Evolutionary conservation across 2,888 invertebrate species (phyloP).

Genomic region (Calameuta idolon): DNA sequence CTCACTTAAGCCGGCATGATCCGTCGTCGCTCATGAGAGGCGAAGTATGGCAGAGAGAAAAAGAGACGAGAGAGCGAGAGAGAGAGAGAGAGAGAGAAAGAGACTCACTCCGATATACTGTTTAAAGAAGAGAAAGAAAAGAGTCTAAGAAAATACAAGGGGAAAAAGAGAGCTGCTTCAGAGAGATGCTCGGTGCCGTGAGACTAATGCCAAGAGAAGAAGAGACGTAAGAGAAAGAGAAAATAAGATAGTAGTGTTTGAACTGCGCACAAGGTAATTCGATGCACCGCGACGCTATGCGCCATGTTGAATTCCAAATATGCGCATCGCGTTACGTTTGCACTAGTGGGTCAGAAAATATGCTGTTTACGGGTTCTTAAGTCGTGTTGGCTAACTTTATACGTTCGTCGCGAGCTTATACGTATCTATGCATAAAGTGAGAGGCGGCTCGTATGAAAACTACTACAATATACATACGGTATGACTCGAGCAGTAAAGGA

Average conservation of each 20-base stretch:
- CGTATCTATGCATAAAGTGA: background rate
- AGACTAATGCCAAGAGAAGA: background rate
- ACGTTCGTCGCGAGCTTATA: background rate
- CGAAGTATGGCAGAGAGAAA: background rate
- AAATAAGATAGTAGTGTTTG: conserved; percentile 10
- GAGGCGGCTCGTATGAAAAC: background rate
- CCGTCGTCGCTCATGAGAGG: background rate
- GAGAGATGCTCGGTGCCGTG: background rate
- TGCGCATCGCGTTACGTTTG: conserved; percentile 49
- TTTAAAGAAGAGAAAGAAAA: background rate
- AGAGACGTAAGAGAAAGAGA: background rate
- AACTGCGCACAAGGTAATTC: conserved; percentile 30
- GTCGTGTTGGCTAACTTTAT: background rate
- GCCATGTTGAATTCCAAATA: conserved; percentile 50
- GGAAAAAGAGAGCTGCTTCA: background rate
- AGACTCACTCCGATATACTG: background rate
- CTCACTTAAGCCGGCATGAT: background rate
- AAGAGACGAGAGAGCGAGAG: background rate
- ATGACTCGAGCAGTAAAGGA: background rate
- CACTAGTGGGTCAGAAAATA: conserved; percentile 56
- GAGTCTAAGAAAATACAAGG: background rate
- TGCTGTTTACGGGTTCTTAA: conserved; percentile 46
- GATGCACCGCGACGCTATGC: conserved; percentile 34
- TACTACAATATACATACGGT: background rate
- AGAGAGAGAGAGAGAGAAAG: background rate